phyloP scores from a whole-genome alignment of 2,797 vertebrate species.

The Lophius americanus region DNA sequence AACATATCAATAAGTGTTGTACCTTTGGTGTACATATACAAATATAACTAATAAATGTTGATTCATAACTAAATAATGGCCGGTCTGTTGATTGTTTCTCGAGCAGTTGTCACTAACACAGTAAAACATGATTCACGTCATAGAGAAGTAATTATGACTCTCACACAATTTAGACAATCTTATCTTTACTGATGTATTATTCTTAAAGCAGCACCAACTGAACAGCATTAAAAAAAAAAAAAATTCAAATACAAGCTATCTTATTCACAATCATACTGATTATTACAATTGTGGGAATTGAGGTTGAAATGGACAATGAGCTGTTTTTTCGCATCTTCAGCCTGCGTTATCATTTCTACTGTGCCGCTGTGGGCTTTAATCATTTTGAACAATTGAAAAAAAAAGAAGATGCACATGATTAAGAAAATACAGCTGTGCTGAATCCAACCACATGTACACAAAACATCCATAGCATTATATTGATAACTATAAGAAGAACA shows the following conservation, averaged over 20 bases:
- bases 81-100: constrained; percentile 25
- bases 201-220: background rate
- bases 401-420: background rate
- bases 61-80: constrained; percentile 87
- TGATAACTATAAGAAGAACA: too few species aligned
- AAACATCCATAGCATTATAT: too few species aligned
- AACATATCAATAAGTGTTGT: constrained; percentile 95
- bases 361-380: background rate
- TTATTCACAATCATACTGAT: background rate
- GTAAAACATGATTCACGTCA: background rate
- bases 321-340: background rate
- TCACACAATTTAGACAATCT: background rate
- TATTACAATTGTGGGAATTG: background rate
- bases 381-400: background rate
- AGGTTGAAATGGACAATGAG: background rate
- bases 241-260: background rate
- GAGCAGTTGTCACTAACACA: background rate
- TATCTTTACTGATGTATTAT: background rate
- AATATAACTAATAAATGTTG: constrained; percentile 97
- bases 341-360: background rate
- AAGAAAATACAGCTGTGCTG: background rate
- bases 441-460: background rate
- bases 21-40: constrained; percentile 97
- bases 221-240: background rate
- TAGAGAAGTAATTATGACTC: background rate